Evolutionary conservation across 2,888 invertebrate genomes (phyloP).

Genomic region (Drosophila stalkeri): DNA sequence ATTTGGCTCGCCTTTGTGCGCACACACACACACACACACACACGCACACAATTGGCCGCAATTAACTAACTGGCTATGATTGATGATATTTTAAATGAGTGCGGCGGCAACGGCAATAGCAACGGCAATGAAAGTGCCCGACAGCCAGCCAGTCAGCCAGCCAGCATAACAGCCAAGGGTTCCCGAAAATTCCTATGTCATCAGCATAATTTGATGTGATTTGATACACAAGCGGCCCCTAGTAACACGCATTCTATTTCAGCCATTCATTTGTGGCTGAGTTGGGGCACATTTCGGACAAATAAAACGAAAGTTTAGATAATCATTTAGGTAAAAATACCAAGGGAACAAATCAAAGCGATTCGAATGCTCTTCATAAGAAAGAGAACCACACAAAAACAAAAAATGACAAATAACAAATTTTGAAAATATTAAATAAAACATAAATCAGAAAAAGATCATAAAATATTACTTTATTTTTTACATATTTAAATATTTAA

Average conservation of each 20-base stretch:
- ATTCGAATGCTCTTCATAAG: neutral
- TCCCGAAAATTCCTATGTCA: constrained; percentile 51
- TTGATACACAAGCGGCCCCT: constrained; percentile 54
- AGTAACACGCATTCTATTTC: constrained; percentile 29
- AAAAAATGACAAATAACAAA: neutral
- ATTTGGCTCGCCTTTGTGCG: constrained; percentile 56
- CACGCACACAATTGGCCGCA: constrained; percentile 54
- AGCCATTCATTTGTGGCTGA: constrained; percentile 14
- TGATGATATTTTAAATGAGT: constrained; percentile 83
- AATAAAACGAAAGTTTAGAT: constrained; percentile 14
- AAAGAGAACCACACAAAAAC: neutral
- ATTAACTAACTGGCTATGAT: constrained; percentile 81
- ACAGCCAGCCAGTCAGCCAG: neutral
- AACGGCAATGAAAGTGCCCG: constrained; percentile 47
- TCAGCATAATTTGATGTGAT: constrained; percentile 71
- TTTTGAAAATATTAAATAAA: neutral
- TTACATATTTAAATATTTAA: no score
- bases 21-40: constrained; percentile 4
- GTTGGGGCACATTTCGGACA: neutral
- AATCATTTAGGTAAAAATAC: constrained; percentile 5
- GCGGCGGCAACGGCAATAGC: constrained; percentile 50
- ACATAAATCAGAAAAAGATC: neutral
- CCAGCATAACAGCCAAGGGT: constrained; percentile 26
- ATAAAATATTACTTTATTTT: neutral
- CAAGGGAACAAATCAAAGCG: constrained; percentile 3